Conservation (phyloP, 2,888 invertebrate genomes). For the Cetonia aurata region DNA sequence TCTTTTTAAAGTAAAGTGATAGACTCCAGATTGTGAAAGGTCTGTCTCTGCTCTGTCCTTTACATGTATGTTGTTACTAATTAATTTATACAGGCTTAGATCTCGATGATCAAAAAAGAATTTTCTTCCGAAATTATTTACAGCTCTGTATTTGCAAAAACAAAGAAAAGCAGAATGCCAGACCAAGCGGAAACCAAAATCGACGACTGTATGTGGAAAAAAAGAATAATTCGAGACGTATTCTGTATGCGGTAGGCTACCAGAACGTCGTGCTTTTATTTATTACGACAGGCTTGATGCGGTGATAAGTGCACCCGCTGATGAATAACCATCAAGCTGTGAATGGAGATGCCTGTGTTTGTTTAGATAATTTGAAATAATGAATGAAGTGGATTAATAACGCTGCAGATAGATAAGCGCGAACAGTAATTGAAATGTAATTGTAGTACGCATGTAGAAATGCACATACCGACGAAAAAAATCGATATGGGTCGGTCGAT, state of each 20-base stretch:
- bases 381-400: conserved; percentile 37
- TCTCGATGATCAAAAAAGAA: too few species aligned
- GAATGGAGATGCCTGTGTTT: conserved; percentile 21
- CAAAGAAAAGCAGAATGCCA: conserved; percentile 12
- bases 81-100: too few species aligned
- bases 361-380: conserved; percentile 37
- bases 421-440: conserved; percentile 25
- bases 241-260: conserved; percentile 26
- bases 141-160: neutral
- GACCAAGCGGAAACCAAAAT: conserved; percentile 4
- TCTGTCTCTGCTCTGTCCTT: too few species aligned
- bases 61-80: too few species aligned
- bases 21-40: too few species aligned
- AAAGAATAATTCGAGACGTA: conserved; percentile 25
- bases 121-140: too few species aligned
- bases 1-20: too few species aligned
- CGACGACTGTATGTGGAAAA: conserved; percentile 6
- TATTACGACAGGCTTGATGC: conserved; percentile 21
- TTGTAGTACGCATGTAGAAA: neutral
- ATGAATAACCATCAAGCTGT: conserved; percentile 31
- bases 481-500: neutral
- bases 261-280: conserved; percentile 26
- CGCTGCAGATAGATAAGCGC: conserved; percentile 1
- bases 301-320: conserved; percentile 32
- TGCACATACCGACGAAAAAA: neutral